A percentile compares a stretch with the other conserved stretches of the same genome.
These are phyloP conservation scores for Otolemur crassicaudatus DNA, from an alignment of 2,797 vertebrate species.

Conservation along the genomic window DNA sequence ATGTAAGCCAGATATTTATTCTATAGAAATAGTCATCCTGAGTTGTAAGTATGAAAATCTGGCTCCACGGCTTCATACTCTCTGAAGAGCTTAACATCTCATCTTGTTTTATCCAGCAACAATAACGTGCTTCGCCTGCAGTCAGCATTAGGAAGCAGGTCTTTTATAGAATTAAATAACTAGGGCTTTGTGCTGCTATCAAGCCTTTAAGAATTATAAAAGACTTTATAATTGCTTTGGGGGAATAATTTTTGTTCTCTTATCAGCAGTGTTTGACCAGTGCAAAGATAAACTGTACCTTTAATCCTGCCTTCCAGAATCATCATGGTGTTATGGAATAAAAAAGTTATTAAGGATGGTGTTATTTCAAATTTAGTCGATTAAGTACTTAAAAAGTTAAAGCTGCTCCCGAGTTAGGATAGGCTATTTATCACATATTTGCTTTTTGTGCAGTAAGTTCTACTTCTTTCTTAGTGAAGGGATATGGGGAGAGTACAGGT, in stretches of 20 bases:
- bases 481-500: neutral
- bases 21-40: conserved; percentile 55
- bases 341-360: neutral
- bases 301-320: neutral
- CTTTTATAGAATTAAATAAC: conserved; percentile 56
- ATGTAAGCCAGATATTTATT: conserved; percentile 64
- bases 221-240: neutral
- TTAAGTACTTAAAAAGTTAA: neutral
- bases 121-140: conserved; percentile 32
- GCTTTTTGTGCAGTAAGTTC: neutral
- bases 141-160: conserved; percentile 22
- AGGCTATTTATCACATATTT: neutral
- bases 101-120: conserved; percentile 47
- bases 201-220: neutral
- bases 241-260: neutral
- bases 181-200: neutral
- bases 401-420: neutral
- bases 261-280: neutral
- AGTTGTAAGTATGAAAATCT: conserved; percentile 69
- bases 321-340: neutral
- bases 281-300: neutral
- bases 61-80: conserved; percentile 40
- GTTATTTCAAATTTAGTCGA: conserved; percentile 20
- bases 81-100: conserved; percentile 74
- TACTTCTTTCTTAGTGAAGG: neutral